Evolutionary conservation across 2,888 invertebrate species (phyloP), one percentile per base, ranked within the genome.

Genomic region (Thymelicus acteon): DNA sequence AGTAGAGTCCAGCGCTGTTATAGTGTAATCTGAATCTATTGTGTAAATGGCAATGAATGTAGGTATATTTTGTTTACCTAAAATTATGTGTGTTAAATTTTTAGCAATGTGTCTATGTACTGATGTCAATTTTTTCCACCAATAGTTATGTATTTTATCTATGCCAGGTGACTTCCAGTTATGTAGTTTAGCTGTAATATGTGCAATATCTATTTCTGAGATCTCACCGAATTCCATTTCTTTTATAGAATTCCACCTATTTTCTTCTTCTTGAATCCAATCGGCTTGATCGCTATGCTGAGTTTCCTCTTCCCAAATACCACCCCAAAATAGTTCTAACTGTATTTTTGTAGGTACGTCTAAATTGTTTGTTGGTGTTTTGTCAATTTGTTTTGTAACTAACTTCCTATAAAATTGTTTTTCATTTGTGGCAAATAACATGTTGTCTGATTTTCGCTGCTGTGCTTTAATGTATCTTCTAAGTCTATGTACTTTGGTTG

Each of bases 211-310:
- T 6, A 0, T 6, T 19, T 66, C 66, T 31, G 73, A 69, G 39
- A 78, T 70, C 12, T 72, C 57, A 1, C 37, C 49, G 61, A 75
- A 78, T 49, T 72, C 49, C 75, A 77, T 77, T 70, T 71, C 70
- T 7, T 72, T 57, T 65, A 75, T 60, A 8, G n/a, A 7, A 19
- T 52, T 61, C 69, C 64, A 75, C 58, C 47, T 72, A 1, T 52
- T 54, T 71, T 72, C 60, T 67, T 76, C 73, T 40, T 73, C 65
- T 52, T 6, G 12, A 10, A 77, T 76, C 77, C 74, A 75, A 0
- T 31, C 15, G 6, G 75, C 77, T 52, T 69, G 31, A 6, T 68
- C 67, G 8, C 74, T 74, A 37, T 75, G 72, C n/a, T 58, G 44
- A 10, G 8, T 7, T 3, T 15, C n/a, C 10, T 44, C 64, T 58